Base-by-base conservation (phyloP, 2,113 vertebrate species). In the Rhinoderma darwinii region DNA sequence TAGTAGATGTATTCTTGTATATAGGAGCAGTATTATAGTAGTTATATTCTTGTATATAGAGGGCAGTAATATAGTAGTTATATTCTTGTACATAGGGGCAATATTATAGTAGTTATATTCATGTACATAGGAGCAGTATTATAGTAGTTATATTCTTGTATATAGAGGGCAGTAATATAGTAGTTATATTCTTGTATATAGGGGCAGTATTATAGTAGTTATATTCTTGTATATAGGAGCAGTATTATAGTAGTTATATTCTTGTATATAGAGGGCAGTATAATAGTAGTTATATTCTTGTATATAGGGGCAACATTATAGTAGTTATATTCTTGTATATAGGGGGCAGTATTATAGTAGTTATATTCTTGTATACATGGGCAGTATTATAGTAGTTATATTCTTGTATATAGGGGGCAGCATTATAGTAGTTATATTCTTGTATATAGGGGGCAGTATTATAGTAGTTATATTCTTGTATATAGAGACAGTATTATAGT, bases 401-500 rank as follows among this genome's bases (percentile, higher is more conserved):
- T 66, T 17, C 27, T 32, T 66, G 61, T 17, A 30, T 5, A 66
- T 66, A 66, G 61, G 27, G 14, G 63, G 61, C 61, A 66, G 61
- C 32, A 66, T 66, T 66, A 66, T 66, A 66, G 61, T 66, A 66
- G 61, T 66, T 66, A 32, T 66, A 66, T 30, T 66, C 61, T 66
- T 66, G 27, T 66, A 66, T 5, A 32, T 66, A 32, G 27, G 51
- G 56, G 2, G 56, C 56, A 54, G 56, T n/a, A 63, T 30, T 63
- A 63, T 63, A 63, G 59, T 63, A 63, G 59, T 63, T 63, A 63
- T 63, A 63, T 63, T 63, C n/a, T 63, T 63, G 59, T 63, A 63
- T 0, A 63, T 63, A 63, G 59, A 10, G 4, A n/a, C n/a, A 27
- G 59, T 63, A 12, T 63, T 63, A 63, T 30, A 63, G 59, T 63